Evolutionary conservation across 2,797 vertebrate species (phyloP), one percentile per base, ranked within the genome.

Genomic region (Austrolebias charrua): DNA sequence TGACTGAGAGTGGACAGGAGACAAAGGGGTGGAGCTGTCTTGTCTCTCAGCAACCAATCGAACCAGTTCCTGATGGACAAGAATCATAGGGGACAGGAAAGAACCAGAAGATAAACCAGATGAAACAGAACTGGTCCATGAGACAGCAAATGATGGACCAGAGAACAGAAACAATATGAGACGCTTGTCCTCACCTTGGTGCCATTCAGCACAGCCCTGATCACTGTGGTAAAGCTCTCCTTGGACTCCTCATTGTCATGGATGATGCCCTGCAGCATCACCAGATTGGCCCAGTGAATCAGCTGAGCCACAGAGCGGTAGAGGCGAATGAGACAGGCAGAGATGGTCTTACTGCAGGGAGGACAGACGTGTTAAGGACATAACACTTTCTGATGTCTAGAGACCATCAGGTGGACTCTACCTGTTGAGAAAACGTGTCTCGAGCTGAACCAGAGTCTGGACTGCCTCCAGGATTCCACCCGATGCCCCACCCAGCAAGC

Each of bases 241-340:
- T 95, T 90, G 72, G 93, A 91, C 55, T 95, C 95, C 52, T 95
- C 94, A 79, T 95, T 90, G 55, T 95, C 92, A 0, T 89, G 90
- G 70, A 93, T 90, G 52, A 94, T 80, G 0, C 94, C 94, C 66
- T 94, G 94, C 33, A 98, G 90, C 93, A 96, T 95, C 79, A 97
- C 94, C 75, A 94, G 93, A 66, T 98, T 96, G 0, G 94, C 94
- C 96, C 96, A 98, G 57, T 89, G 93, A 31, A 98, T 96, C 31
- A 98, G 94, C 76, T 95, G 94, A 76, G 93, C 96, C 52, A 98
- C 87, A 63, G 95, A 95, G 78, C 91, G 93, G 88, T 96, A 95
- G 45, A 98, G 95, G 0, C 94, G 92, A 77, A 84, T 91, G 49
- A 95, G 94, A 90, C 95, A 95, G 73, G 94, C 91, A 0, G 94